These are phyloP conservation scores for Phasianus colchicus DNA, from an alignment of 2,113 vertebrate species.

Conservation along the genomic window DNA sequence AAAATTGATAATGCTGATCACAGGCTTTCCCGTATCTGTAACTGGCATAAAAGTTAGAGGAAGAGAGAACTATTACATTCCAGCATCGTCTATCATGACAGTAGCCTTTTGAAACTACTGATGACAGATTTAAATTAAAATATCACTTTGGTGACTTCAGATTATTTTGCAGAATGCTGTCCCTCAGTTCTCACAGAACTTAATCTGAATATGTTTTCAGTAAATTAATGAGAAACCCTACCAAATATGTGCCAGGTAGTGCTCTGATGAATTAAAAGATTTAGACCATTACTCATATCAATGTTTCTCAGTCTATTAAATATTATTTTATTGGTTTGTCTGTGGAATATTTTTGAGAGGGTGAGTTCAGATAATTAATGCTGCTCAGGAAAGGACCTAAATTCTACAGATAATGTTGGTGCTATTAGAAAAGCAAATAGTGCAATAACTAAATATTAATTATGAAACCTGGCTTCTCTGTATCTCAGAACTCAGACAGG, in stretches of 20 bases:
- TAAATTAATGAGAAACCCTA: constrained; percentile 47
- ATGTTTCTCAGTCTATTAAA: constrained; percentile 16
- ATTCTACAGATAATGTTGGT: background rate
- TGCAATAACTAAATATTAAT: background rate
- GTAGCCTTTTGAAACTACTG: background rate
- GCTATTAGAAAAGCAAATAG: background rate
- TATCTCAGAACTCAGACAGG: background rate
- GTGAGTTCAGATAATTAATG: constrained; percentile 22
- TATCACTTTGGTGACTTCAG: constrained; percentile 43
- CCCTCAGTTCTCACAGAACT: constrained; percentile 23
- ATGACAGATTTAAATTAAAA: background rate
- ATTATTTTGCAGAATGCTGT: background rate
- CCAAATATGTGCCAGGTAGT: constrained; percentile 24
- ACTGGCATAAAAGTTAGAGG: background rate
- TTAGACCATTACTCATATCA: constrained; percentile 23
- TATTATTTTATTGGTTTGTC: constrained; percentile 7
- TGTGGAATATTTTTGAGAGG: constrained; percentile 28
- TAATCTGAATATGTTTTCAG: constrained; percentile 39
- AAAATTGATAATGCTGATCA: background rate
- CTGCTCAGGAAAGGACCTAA: constrained; percentile 1
- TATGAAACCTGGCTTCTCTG: background rate
- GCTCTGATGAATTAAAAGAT: constrained; percentile 57
- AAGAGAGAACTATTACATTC: background rate
- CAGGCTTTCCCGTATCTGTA: background rate
- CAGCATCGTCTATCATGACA: background rate